Base-by-base conservation (phyloP, 1,140 invertebrate species). In the Temnothorax longispinosus region DNA sequence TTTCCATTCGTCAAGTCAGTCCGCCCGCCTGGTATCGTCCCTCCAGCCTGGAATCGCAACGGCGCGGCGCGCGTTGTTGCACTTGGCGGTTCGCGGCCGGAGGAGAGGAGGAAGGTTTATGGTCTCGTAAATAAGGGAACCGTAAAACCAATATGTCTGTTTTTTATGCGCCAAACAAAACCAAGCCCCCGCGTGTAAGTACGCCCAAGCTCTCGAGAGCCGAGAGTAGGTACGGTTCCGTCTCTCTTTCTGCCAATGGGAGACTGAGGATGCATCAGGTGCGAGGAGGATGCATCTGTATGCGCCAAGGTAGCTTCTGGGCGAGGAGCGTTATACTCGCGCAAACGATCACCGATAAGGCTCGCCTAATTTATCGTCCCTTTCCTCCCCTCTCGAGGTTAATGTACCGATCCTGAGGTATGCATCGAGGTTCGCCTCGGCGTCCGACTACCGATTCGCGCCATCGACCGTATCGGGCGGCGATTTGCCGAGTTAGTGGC, bases 361-460 rank as follows among this genome's bases (percentile, higher is more conserved):
- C 85, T 93, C 87, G 41, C 81, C 90, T 93, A 94, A 94, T 94
- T 94, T 94, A 94, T 94, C 92, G 91, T 89, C 89, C 91, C 92
- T 93, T 93, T 91, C 38, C 56, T 80, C 41, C 8, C 32, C 44
- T 1, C 86, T 84, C 86, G 84, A 74, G 92, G 93, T 93, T 91
- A 91, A 92, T 91, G 93, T 92, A 91, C 93, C 82, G 86, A 88
- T 89, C 91, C 91, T 88, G 90, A 88, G 78, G 82, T 90, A 88
- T 84, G 88, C 67, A 50, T 60, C 47, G 81, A 56, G 77, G 35
- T 84, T 72, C 38, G 89, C 89, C 89, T 91, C 87, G 92, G 41
- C 60, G 88, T 92, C 89, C 7, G 91, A 88, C 89, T 88, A 90
- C 92, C 87, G 90, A 91, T 92, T 93, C 92, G 87, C 91, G 88